Base-by-base conservation (phyloP, 2,888 invertebrate species). In the Tortricodes alternella region DNA sequence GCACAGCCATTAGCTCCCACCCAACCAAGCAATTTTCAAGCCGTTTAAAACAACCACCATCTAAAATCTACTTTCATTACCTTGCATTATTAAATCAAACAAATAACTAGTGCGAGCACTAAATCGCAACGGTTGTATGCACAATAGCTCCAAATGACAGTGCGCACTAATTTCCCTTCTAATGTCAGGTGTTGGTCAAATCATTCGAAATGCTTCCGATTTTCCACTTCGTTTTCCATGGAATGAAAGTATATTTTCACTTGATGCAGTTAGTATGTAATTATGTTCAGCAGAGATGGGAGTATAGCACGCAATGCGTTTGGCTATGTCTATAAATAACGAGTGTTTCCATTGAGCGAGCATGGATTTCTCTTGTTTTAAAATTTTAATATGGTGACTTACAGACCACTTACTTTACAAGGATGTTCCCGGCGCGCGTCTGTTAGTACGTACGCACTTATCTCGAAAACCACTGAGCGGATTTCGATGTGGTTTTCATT, bases 151-250 rank as follows among this genome's bases (percentile, higher is more conserved):
- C 39, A 61, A 64, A 64, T 64, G 49, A 56, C 51, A 53, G 19
- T 35, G 29, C 23, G n/a, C 44, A 13, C 41, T 60, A 62, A 60
- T 63, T 63, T 62, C 38, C 49, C 55, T 38, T 9, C 35, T 49
- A 55, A 55, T 55, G 24, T 21, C 41, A 16, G 55, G 55, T 49
- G 21, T 48, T 35, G 23, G 62, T 53, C 58, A 59, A 63, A 67
- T 63, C 65, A 64, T 70, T 71, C 67, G 74, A 67, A 72, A 69
- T 65, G 76, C 74, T 78, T 76, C 78, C 76, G 71, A 80, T 83
- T 80, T 80, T 78, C 78, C 75, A 72, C 66, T 67, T 71, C 65
- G 71, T 78, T 81, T 78, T 80, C 80, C 59, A 66, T 66, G 61
- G 70, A 80, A 60, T 60, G 61, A 63, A 63, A 60, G 63, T 80